Base-by-base conservation (phyloP, 2,113 vertebrate species). In the Girardinichthys multiradiatus region DNA sequence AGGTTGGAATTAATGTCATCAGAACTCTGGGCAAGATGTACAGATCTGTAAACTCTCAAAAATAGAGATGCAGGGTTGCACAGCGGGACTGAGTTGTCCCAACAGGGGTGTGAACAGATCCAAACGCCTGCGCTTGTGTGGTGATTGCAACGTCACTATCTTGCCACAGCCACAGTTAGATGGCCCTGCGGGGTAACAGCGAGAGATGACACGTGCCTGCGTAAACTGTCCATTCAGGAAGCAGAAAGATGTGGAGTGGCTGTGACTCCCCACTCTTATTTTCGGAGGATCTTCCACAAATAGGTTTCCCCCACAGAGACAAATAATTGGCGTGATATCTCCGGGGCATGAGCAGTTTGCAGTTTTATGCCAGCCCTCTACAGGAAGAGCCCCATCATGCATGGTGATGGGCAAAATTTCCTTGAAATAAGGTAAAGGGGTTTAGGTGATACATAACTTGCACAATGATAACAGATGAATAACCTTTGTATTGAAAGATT, bases 281-380 rank as follows among this genome's bases (percentile, higher is more conserved):
- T 87, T 87, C 84, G 84, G 79, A 86, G 70, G 76, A 75, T 77
- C 72, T 79, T 79, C 81, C 67, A 12, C 83, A 92, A 93, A 93
- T 93, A 92, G 92, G 80, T 77, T 88, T 78, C 87, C 86, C 87
- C 92, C 84, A 84, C 89, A 85, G 90, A 85, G 93, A 87, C 77
- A 83, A 82, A 91, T 92, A 94, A 92, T 93, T 94, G 93, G 86
- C 82, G 81, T 63, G 89, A 91, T 91, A 76, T 91, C 90, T 89
- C 58, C 62, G 79, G 89, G 92, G 86, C 89, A 91, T n/a, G 12
- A 79, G 83, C 76, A 81, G 87, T 79, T 72, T 86, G 84, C 62
- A 76, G 89, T 88, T 89, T 74, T 81, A 86, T 88, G 89, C 85
- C 87, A 89, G 26, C 35, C 75, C 88, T 88, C 91, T 82, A 85